phyloP scores from a whole-genome alignment of 2,888 invertebrate species.

The Melieria picta region DNA sequence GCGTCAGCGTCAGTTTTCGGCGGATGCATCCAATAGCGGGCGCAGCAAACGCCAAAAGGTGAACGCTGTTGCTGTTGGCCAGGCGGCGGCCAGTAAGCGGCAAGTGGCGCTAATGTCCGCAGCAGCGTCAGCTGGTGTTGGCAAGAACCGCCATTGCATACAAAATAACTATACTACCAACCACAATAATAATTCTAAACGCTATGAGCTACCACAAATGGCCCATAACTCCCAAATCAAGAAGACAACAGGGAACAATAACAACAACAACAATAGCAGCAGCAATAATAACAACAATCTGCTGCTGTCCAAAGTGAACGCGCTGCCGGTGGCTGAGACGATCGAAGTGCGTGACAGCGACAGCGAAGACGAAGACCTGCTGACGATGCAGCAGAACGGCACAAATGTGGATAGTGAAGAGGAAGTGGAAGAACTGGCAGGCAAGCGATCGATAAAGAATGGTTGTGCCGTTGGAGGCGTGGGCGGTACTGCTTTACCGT shows the following conservation, averaged over 20 bases:
- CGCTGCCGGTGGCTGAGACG: conserved; percentile 44
- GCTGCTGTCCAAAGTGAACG: conserved; percentile 28
- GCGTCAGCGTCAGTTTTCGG: conserved; percentile 40
- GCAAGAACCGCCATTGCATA: conserved; percentile 31
- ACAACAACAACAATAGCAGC: conserved; percentile 36
- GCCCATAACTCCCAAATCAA: conserved; percentile 31
- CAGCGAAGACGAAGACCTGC: conserved; percentile 40
- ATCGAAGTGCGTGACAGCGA: conserved; percentile 53
- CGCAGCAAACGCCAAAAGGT: conserved; percentile 41
- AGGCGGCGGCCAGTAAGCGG: conserved; percentile 36
- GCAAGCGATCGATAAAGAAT: conserved; percentile 33
- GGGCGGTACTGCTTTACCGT: conserved; percentile 25
- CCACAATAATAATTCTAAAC: conserved; percentile 43
- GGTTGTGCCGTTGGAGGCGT: conserved; percentile 32
- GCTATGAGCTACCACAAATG: conserved; percentile 41
- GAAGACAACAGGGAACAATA: conserved; percentile 32
- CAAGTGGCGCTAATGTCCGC: conserved; percentile 32
- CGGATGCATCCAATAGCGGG: conserved; percentile 23
- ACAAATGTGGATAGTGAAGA: conserved; percentile 42
- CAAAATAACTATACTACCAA: conserved; percentile 44
- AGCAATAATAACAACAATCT: conserved; percentile 38
- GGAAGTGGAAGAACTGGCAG: conserved; percentile 23
- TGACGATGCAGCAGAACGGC: background rate
- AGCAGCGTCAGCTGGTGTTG: conserved; percentile 3
- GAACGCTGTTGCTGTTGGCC: conserved; percentile 16